Evolutionary conservation across 2,888 invertebrate genomes (phyloP).

Genomic region (Troilus luridus): DNA sequence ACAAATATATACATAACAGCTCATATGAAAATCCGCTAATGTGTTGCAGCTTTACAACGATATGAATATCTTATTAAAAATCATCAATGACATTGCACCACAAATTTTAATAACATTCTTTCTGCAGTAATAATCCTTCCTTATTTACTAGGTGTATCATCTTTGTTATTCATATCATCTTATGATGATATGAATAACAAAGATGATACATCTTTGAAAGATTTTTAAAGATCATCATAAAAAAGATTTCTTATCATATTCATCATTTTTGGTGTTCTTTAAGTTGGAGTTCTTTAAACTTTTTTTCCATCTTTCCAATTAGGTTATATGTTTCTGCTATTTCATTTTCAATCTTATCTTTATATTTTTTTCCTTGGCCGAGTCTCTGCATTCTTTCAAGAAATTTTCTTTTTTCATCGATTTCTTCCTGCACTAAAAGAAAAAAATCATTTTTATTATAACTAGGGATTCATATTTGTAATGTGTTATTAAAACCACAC

Average conservation of each 20-base stretch:
- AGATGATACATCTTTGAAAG: no score
- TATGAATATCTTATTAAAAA: neutral
- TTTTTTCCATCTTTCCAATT: conserved; percentile 74
- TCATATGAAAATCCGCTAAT: no score
- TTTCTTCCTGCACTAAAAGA: conserved; percentile 80
- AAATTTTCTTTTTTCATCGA: conserved; percentile 84
- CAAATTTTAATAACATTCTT: neutral
- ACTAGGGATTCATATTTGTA: no score
- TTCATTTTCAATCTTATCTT: conserved; percentile 81
- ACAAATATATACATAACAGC: no score
- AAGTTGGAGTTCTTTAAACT: conserved; percentile 54
- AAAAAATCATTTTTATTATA: neutral
- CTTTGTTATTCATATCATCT: neutral
- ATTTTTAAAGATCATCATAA: neutral
- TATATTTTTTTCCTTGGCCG: conserved; percentile 81
- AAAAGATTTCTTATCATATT: neutral
- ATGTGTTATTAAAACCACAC: no score
- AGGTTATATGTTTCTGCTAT: conserved; percentile 81
- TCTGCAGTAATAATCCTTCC: neutral
- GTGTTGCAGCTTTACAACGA: no score
- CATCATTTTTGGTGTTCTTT: neutral
- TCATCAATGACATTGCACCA: neutral
- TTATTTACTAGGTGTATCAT: neutral
- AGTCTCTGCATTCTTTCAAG: conserved; percentile 83
- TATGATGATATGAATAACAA: no score